Evolutionary conservation across 2,888 invertebrate species (phyloP), one percentile per base, ranked within the genome.

Genomic region (Syrista parreyssii): DNA sequence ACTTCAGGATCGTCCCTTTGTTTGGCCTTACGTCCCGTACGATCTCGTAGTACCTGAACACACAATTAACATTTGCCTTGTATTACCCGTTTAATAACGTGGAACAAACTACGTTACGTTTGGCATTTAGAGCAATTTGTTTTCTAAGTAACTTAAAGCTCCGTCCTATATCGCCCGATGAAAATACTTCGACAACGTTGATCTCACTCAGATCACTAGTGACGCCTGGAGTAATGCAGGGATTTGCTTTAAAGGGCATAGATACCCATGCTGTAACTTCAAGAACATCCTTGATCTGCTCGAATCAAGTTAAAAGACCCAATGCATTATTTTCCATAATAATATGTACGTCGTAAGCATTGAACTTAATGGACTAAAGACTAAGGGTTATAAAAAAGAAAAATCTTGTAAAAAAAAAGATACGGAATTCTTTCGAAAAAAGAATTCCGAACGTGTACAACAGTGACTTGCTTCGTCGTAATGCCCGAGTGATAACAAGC

Each of bases 1-100:
- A 98, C 92, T 98, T 98, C n/a, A 99, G 93, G 84, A 99, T 99
- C 1, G 98, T 98, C 23, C 99, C 99, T 90, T 98, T 98, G 92
- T 98, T 98, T 23, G 97, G 97, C 40, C 97, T 93, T 71, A 97
- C 96, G 91, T 98, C 97, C 55, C 97, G 93, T 4, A 98, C 97
- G 74, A 97, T 96, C 87, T 98, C 97, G 92, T 96, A 97, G 92
- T 97, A 97, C 76, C 93, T 93, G 87, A 4, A 85, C 85, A 81
- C 76, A 75, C 6, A 75, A 79, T 55, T 55, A 23, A 55, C 9
- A 55, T 23, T 15, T 33, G 0, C 30, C 71, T 15, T 77, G 73
- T 31, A 75, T 75, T 75, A 75, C 75, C 30, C 55, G 68, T 68
- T 75, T 32, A 36, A 55, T 9, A 6, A 9, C 55, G 6, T 15